Percentiles rank a stretch among this genome's conserved stretches.
These are phyloP conservation scores for Pluvianellus socialis DNA, from an alignment of 2,113 vertebrate species.

Conservation along the genomic window DNA sequence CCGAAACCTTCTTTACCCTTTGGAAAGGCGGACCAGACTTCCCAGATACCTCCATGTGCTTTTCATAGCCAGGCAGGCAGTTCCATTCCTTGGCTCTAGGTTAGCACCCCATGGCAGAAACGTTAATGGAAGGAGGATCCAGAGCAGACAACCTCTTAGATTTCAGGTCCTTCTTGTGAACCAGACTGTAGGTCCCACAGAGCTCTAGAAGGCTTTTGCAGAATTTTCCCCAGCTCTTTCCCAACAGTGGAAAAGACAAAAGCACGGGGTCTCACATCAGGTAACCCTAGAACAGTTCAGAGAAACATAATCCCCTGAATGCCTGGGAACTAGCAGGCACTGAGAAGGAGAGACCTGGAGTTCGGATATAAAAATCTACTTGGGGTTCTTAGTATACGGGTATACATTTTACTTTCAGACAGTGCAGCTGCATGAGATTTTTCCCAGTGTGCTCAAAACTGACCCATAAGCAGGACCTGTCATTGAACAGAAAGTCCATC, in stretches of 20 bases:
- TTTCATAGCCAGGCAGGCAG: background rate
- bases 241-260: background rate
- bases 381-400: background rate
- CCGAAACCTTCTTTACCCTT: background rate
- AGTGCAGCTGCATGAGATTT: background rate
- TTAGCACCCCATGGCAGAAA: background rate
- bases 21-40: background rate
- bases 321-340: background rate
- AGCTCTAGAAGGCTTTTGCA: background rate
- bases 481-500: background rate
- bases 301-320: background rate
- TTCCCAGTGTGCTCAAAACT: background rate
- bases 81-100: background rate
- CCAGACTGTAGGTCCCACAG: background rate
- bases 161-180: background rate
- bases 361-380: background rate
- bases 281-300: background rate
- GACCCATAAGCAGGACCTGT: background rate
- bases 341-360: background rate
- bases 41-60: background rate
- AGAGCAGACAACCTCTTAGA: background rate
- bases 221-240: background rate
- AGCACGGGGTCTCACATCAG: rapidly evolving
- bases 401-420: background rate
- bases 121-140: background rate